These are phyloP conservation scores for Riparia riparia DNA, from an alignment of 2,113 vertebrate species.

Conservation along the genomic window DNA sequence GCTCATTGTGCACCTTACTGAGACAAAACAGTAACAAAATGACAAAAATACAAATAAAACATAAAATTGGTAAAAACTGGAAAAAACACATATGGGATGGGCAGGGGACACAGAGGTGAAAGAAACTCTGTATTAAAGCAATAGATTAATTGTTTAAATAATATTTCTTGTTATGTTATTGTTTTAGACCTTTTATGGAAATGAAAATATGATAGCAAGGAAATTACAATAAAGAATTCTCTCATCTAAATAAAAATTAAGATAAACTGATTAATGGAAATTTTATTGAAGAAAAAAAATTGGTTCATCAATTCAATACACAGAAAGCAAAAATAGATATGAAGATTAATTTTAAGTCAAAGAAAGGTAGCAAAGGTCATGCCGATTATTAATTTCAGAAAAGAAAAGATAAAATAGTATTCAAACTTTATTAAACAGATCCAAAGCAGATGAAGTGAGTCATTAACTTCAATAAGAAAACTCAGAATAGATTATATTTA, in stretches of 20 bases:
- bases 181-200: background rate
- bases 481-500: background rate
- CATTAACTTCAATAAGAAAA: constrained; percentile 1
- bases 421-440: background rate
- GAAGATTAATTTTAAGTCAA: background rate
- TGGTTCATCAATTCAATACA: background rate
- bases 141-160: background rate
- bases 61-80: background rate
- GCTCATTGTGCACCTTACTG: background rate
- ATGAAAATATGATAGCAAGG: background rate
- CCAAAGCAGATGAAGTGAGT: background rate
- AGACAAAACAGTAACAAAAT: background rate
- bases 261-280: background rate
- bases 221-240: background rate
- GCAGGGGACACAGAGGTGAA: background rate
- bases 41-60: background rate
- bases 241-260: background rate
- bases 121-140: background rate
- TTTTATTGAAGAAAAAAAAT: background rate
- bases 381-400: constrained; percentile 7
- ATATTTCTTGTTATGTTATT: background rate
- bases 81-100: background rate
- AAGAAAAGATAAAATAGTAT: background rate
- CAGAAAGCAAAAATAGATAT: background rate
- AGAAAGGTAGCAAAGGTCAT: background rate